Evolutionary conservation across 2,113 vertebrate genomes (phyloP).

Genomic region (Periophthalmodon schlosseri): DNA sequence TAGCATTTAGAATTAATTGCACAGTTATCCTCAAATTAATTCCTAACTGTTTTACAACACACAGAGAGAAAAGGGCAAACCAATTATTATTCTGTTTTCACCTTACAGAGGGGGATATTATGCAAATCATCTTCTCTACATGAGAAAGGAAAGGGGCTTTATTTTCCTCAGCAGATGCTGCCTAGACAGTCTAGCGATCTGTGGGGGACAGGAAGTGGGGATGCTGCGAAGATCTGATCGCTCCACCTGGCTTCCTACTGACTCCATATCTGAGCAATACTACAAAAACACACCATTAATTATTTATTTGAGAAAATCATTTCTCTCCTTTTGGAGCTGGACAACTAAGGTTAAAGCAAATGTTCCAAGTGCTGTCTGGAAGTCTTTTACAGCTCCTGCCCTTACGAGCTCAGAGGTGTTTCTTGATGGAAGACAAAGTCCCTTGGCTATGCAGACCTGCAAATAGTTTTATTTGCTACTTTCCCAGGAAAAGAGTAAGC

Average conservation of each 20-base stretch:
- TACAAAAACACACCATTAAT: constrained; percentile 69
- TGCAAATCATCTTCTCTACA: constrained; percentile 84
- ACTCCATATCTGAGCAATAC: constrained; percentile 70
- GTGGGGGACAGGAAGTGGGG: constrained; percentile 71
- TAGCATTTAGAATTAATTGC: constrained; percentile 86
- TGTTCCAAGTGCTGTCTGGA: constrained; percentile 67
- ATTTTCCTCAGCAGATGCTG: constrained; percentile 81
- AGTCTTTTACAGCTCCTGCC: constrained; percentile 69
- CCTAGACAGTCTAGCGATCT: constrained; percentile 69
- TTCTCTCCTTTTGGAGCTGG: constrained; percentile 45
- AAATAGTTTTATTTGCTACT: constrained; percentile 70
- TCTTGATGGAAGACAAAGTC: constrained; percentile 74
- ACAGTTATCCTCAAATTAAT: constrained; percentile 86
- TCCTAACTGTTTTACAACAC: constrained; percentile 87
- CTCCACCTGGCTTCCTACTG: constrained; percentile 73
- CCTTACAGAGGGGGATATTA: constrained; percentile 85
- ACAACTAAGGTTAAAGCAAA: constrained; percentile 76
- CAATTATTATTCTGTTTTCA: constrained; percentile 86
- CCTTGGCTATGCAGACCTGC: constrained; percentile 54
- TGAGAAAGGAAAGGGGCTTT: constrained; percentile 76
- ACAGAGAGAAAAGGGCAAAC: constrained; percentile 84
- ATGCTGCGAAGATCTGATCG: constrained; percentile 73
- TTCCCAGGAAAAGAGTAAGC: constrained; percentile 65
- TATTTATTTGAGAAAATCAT: constrained; percentile 65
- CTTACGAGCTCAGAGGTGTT: constrained; percentile 68